Base-by-base conservation (phyloP, 2,797 vertebrate species). In the Gadopsis marmoratus region DNA sequence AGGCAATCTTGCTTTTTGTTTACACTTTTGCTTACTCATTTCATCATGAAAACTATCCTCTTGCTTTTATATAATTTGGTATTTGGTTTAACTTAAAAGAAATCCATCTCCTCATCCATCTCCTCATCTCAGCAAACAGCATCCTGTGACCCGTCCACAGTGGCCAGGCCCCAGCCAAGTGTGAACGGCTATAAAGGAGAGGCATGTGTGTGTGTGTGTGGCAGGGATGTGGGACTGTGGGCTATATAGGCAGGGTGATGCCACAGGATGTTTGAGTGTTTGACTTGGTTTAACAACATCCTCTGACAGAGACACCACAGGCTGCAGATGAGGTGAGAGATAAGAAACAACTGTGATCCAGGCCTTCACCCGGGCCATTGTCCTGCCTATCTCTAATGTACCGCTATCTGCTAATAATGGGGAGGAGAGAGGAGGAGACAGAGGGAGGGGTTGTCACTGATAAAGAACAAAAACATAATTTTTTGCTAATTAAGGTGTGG, bases 281-380 rank as follows among this genome's bases (percentile, higher is more conserved):
- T 96, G 93, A 92, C 89, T 95, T 93, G 90, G 91, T 95, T 94
- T 94, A 95, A 96, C 94, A 96, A 95, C 95, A 95, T 95, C 95
- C 94, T 96, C 94, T 93, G 91, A 89, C 87, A 88, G 91, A 93
- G 91, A 93, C 93, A 92, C 92, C 93, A 90, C 90, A 84, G 88
- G 89, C 90, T 91, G 90, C 82, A 94, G 94, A 95, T 95, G 92
- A 89, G 87, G 89, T 81, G 84, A 85, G 84, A 95, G 95, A 95
- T 95, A 95, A 92, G 89, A 91, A 78, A 86, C 85, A 77, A 88
- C 90, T 76, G 86, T 89, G 89, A 92, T 84, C 93, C 92, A 91
- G 93, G 84, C 87, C 89, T 91, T 88, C 92, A 84, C 83, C 85
- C 86, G 71, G 4, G 72, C 78, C 88, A 93, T 95, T 95, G 95